phyloP scores from a whole-genome alignment of 2,797 vertebrate species.

The Cynopterus sphinx region DNA sequence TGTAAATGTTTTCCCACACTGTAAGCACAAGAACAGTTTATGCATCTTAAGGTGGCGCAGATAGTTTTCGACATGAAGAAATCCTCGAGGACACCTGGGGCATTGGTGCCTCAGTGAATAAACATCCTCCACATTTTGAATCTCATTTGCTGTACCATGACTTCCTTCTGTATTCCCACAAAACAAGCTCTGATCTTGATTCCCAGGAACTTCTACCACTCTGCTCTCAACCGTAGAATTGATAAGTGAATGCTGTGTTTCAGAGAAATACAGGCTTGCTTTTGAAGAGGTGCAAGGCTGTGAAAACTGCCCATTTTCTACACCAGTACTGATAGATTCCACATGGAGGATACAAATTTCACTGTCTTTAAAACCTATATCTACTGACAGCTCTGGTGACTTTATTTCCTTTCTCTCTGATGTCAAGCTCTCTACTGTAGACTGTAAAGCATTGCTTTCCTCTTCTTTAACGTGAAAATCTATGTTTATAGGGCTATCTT shows the following conservation, averaged over 20 bases:
- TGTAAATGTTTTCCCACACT: constrained; percentile 89
- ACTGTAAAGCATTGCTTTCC: constrained; percentile 61
- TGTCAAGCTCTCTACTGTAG: constrained; percentile 61
- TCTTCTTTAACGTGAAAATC: constrained; percentile 84
- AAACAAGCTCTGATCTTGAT: constrained; percentile 80
- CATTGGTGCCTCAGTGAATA: constrained; percentile 87
- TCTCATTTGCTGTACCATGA: constrained; percentile 62
- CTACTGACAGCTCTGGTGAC: constrained; percentile 83
- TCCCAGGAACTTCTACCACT: constrained; percentile 81
- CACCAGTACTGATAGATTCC: constrained; percentile 80
- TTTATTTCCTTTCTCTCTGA: constrained; percentile 80
- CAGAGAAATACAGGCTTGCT: constrained; percentile 85
- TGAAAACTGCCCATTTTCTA: constrained; percentile 84
- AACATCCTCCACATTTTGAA: constrained; percentile 82
- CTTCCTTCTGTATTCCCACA: constrained; percentile 81
- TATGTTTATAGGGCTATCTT: constrained; percentile 81
- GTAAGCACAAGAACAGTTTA: constrained; percentile 88
- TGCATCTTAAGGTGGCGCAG: constrained; percentile 89
- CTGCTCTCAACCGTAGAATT: constrained; percentile 89
- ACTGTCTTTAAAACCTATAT: constrained; percentile 86
- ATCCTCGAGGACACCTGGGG: constrained; percentile 86
- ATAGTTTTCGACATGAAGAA: constrained; percentile 89
- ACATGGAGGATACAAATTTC: constrained; percentile 88
- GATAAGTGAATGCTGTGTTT: constrained; percentile 88
- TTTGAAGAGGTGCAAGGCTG: constrained; percentile 88